These are phyloP conservation scores for Cheilosia soror DNA, from an alignment of 2,888 invertebrate species.

Conservation along the genomic window DNA sequence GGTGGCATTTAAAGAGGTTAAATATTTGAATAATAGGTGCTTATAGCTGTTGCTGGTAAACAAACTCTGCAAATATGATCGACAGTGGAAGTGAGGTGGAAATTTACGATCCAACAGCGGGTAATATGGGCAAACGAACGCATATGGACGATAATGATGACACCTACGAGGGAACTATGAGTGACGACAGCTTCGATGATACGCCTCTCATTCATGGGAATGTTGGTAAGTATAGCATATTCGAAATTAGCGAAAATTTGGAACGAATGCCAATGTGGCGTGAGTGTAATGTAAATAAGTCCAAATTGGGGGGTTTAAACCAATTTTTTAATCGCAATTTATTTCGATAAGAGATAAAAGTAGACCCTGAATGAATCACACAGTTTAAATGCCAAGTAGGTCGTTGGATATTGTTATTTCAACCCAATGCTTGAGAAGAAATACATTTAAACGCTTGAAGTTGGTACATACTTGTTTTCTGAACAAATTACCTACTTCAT, in stretches of 20 bases:
- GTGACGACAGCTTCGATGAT: conserved; percentile 70
- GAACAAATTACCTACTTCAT: no score
- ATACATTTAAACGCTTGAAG: no score
- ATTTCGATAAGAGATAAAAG: neutral
- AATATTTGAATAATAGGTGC: conserved; percentile 1
- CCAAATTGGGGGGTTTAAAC: neutral
- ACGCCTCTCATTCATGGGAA: conserved; percentile 75
- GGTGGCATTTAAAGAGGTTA: neutral
- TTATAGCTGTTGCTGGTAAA: neutral
- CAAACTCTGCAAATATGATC: conserved; percentile 29
- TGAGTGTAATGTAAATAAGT: neutral
- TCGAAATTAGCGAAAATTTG: neutral
- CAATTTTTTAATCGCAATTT: neutral
- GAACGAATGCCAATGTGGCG: no score
- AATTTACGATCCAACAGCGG: conserved; percentile 44
- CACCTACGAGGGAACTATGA: conserved; percentile 38
- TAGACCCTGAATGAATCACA: neutral
- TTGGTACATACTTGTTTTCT: no score
- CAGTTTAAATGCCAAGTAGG: neutral
- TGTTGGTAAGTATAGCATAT: conserved; percentile 70
- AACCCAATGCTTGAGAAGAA: no score
- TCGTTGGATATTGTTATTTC: neutral
- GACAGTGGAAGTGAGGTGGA: conserved; percentile 64
- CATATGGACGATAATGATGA: conserved; percentile 47
- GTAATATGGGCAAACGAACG: conserved; percentile 12